Base-by-base conservation (phyloP, 2,113 vertebrate genomes). In the human (Homo sapiens) region DNA sequence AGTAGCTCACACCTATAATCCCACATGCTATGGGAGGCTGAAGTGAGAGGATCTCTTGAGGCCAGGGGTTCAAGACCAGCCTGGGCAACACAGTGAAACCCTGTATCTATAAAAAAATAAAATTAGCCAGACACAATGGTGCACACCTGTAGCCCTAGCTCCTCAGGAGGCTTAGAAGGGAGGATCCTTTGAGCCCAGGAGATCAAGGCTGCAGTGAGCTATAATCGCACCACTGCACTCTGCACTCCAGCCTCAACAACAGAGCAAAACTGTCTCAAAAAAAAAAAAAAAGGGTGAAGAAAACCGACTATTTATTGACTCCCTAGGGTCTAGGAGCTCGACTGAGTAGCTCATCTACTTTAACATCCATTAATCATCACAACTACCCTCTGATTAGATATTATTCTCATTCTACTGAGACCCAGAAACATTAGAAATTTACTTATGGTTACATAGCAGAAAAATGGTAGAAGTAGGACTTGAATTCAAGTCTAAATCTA, bases 351-450 rank as follows among this genome's bases (percentile, higher is more conserved):
- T 93, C 57, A 64, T 6, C 18, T 86, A 86, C 55, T 95, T 95
- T 64, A 89, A 66, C 79, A 68, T 66, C 80, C 92, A 17, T 83
- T 40, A 70, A 45, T 83, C 73, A 83, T 89, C 73, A 94, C 23
- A 73, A n/a, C 52, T 94, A 73, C 20, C 59, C 50, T 95, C 57
- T 43, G 25, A 61, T 85, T 78, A 90, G 38, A 17, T 76, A 70
- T 27, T 55, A 86, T 52, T 18, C 32, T 85, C 43, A 83, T 79
- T 81, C 93, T 96, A 79, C 66, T n/a, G 72, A 89, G 57, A 72
- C 40, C 45, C 22, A 52, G 40, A 73, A 97, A 96, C 14, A 72
- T 73, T 76, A 72, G 30, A 80, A 78, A 94, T 72, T 95, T 83
- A 79, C 6, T 59, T 17, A 27, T 82, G 11, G n/a, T 82, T 50